Base-by-base conservation (phyloP, 2,113 vertebrate species). In the Ailurus styani region DNA sequence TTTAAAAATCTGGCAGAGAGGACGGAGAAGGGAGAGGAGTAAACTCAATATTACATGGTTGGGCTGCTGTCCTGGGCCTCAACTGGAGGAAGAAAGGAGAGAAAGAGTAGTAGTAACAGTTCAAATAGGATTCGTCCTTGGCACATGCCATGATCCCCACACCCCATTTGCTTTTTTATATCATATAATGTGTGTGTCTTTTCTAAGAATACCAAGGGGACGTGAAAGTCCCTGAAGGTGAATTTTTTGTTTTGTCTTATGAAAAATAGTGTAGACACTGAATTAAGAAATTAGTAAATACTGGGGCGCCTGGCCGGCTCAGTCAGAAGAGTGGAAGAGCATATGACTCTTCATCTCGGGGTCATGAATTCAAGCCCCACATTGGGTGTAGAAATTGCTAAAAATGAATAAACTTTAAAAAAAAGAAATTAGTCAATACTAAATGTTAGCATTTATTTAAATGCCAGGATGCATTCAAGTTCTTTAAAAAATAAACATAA, bases 391-490 rank as follows among this genome's bases (percentile, higher is more conserved):
- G 34, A 21, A n/a, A 68, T 68, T 37, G 20, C 66, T 68, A 68
- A 68, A 68, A 40, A 68, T 37, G n/a, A n/a, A 68, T 18, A 68
- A n/a, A 68, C 66, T 37, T 68, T 31, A 29, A 34, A 64, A 20
- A 20, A 68, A 78, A 89, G 42, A 96, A 86, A 91, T 70, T 40
- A 47, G 20, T 55, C n/a, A 84, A 40, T 90, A 21, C 8, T 89
- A 90, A 95, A 68, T 93, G 8, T 90, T 66, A 55, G 23, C 60
- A 85, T 50, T 66, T 82, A 60, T 95, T 93, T 87, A 97, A 95
- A 95, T 87, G 14, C 42, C 54, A 93, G 14, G 84, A 40, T 15
- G 27, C 47, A 86, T 78, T 95, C 45, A 55, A 66, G 21, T 21
- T 50, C 47, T 93, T 70, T 42, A 66, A 23, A 47, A 60, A 95